Conservation (phyloP, 1,140 invertebrate species). For the Diuraphis noxia region DNA sequence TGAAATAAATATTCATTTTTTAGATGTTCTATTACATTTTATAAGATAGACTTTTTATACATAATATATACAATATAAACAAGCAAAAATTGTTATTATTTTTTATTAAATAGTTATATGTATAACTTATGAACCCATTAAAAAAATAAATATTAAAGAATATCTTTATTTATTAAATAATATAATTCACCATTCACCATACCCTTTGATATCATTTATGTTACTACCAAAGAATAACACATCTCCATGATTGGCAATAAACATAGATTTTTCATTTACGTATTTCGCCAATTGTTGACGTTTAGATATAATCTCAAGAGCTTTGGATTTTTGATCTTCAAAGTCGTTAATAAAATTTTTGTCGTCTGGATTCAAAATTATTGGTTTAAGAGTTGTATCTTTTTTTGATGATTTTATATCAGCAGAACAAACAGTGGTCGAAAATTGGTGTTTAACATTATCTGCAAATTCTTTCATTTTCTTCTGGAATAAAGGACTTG, state of each 20-base stretch:
- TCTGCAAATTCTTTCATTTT: slow-evolving; percentile 1
- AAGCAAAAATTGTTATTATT: background rate
- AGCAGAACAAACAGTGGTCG: background rate
- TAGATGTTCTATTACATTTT: background rate
- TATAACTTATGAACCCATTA: background rate
- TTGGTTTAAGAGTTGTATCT: background rate
- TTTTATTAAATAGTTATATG: background rate
- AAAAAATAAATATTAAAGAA: background rate
- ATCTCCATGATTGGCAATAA: slow-evolving; percentile 25
- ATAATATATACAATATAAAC: background rate
- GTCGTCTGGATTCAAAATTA: slow-evolving; percentile 14
- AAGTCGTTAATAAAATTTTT: slow-evolving; percentile 32
- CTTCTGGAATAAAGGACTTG: background rate
- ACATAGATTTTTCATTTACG: slow-evolving; percentile 31
- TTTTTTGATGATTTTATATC: background rate
- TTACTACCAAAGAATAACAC: slow-evolving; percentile 44
- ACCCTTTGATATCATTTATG: slow-evolving; percentile 46
- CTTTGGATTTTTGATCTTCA: slow-evolving; percentile 7
- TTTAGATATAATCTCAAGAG: background rate
- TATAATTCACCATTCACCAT: slow-evolving; percentile 33
- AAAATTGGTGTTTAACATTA: background rate
- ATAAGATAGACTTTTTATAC: background rate
- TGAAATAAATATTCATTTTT: too few species aligned
- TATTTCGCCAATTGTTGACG: slow-evolving; percentile 1
- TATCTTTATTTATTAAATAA: background rate